These are phyloP conservation scores for Cheilosia scutellata DNA, from an alignment of 2,888 invertebrate genomes.

Conservation along the genomic window DNA sequence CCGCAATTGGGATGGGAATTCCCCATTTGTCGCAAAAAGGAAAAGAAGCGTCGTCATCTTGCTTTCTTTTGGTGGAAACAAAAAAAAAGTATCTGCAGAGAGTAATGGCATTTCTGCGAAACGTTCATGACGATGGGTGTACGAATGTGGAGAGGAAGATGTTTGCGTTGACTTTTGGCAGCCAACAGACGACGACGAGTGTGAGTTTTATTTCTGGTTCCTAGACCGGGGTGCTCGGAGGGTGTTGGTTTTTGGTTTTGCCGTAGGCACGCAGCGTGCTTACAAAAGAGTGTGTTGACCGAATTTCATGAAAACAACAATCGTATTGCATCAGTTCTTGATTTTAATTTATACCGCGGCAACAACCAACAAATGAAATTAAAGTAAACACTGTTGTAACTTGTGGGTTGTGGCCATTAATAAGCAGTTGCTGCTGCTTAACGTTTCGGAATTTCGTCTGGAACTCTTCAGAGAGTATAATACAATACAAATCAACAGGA, in stretches of 20 bases:
- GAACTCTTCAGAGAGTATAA: background rate
- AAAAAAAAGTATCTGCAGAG: conserved; percentile 21
- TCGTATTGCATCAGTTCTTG: conserved; percentile 13
- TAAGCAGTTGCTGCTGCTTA: conserved; percentile 9
- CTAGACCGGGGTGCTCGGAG: background rate
- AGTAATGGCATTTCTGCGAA: conserved; percentile 69
- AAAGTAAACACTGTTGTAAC: conserved; percentile 26
- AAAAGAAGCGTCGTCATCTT: conserved; percentile 6
- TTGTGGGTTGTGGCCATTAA: background rate
- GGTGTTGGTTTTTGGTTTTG: conserved; percentile 9
- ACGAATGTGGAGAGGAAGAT: conserved; percentile 11
- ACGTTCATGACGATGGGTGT: conserved; percentile 2
- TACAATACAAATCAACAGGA: background rate
- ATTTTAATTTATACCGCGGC: conserved; percentile 21
- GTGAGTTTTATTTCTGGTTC: background rate
- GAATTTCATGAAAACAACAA: conserved; percentile 25
- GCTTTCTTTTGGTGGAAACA: background rate
- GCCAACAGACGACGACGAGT: background rate
- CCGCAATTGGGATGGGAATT: conserved; percentile 60
- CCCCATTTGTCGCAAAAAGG: conserved; percentile 38
- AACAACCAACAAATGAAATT: conserved; percentile 46
- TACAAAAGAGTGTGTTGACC: conserved; percentile 45
- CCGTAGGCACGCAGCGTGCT: background rate
- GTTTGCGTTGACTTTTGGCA: conserved; percentile 2
- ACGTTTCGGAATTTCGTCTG: background rate